Evolutionary conservation across 2,888 invertebrate genomes (phyloP).

Genomic region (Lasioglossum vierecki): DNA sequence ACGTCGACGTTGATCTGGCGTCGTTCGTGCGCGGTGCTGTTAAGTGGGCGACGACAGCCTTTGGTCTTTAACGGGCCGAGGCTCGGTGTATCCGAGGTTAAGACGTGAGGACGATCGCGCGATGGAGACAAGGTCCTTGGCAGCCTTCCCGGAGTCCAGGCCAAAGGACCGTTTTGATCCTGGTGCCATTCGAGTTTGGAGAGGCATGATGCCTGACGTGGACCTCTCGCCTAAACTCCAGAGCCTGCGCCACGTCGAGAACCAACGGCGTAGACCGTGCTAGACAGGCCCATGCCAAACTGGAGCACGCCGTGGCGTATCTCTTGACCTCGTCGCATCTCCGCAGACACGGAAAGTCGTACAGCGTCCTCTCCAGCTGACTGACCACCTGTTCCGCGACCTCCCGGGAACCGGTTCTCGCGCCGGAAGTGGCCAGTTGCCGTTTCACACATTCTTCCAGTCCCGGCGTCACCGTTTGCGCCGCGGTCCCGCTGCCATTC

Average conservation of each 20-base stretch:
- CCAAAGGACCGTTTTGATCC: slow-evolving; percentile 87
- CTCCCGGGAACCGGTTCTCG: slow-evolving; percentile 75
- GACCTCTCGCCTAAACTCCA: slow-evolving; percentile 84
- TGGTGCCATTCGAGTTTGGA: slow-evolving; percentile 84
- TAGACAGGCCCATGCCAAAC: slow-evolving; percentile 91
- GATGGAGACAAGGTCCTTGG: slow-evolving; percentile 86
- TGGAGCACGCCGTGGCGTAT: slow-evolving; percentile 92
- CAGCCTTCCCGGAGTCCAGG: slow-evolving; percentile 86
- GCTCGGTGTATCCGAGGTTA: neutral
- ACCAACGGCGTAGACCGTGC: slow-evolving; percentile 77
- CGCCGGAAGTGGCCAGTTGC: slow-evolving; percentile 78
- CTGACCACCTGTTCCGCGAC: slow-evolving; percentile 78
- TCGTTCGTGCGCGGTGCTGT: too few relatives aligned
- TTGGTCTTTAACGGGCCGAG: neutral
- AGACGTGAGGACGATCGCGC: slow-evolving; percentile 87
- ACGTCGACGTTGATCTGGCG: too few relatives aligned
- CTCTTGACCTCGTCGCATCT: slow-evolving; percentile 91
- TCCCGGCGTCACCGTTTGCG: slow-evolving; percentile 58
- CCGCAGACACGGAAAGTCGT: slow-evolving; percentile 96
- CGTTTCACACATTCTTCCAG: slow-evolving; percentile 78
- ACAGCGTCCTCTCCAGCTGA: slow-evolving; percentile 94
- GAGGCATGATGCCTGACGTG: slow-evolving; percentile 87
- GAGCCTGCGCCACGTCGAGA: slow-evolving; percentile 77
- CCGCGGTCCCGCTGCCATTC: slow-evolving; percentile 69
- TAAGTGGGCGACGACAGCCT: neutral